Conservation (phyloP, 2,797 vertebrate species). For the Manis pentadactyla region DNA sequence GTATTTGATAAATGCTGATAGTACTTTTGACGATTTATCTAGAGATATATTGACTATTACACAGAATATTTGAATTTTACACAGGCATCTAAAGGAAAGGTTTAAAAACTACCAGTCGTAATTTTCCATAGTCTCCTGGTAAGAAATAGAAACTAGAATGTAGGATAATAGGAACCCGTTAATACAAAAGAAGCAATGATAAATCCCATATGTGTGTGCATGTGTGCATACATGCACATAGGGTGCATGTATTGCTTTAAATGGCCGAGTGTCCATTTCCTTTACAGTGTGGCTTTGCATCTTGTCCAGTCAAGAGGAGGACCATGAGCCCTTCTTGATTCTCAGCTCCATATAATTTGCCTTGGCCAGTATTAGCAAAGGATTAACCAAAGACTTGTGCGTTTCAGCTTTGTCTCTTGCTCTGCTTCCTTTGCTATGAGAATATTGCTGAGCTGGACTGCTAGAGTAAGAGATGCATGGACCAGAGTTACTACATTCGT, state of each 20-base stretch:
- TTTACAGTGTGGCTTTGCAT: neutral
- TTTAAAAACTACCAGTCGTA: neutral
- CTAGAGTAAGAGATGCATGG: neutral
- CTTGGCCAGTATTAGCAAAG: neutral
- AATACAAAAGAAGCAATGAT: neutral
- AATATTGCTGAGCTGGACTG: neutral
- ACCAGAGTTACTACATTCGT: neutral
- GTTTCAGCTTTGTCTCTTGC: neutral
- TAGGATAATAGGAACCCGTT: neutral
- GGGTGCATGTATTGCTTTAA: neutral
- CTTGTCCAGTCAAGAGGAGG: neutral
- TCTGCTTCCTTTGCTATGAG: neutral
- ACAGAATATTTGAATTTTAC: neutral
- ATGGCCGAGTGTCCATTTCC: neutral
- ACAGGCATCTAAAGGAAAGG: neutral
- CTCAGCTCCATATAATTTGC: neutral
- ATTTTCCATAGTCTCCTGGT: neutral
- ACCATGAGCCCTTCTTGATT: neutral
- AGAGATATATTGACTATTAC: too few relatives aligned
- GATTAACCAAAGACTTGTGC: neutral
- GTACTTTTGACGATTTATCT: neutral
- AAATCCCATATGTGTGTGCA: neutral
- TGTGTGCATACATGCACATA: neutral
- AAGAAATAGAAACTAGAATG: neutral
- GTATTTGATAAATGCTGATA: neutral